Evolutionary conservation across 2,888 invertebrate genomes (phyloP), one percentile per base, ranked within the genome.

Genomic region (Parelbella ahira): DNA sequence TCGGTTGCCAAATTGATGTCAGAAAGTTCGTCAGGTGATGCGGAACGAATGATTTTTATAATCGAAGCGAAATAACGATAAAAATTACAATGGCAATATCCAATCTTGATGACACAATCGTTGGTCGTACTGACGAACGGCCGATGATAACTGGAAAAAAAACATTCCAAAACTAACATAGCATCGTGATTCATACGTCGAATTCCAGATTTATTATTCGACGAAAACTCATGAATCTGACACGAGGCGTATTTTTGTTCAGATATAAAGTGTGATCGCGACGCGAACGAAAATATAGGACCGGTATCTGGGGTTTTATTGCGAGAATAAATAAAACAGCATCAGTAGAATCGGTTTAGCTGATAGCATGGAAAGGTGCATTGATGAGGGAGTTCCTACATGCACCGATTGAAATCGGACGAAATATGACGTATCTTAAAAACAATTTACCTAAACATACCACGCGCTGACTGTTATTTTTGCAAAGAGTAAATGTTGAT

Each of bases 121-220:
- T 38, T 43, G 43, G 37, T 27, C 19, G 36, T 10, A 20, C 34
- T 41, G 42, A 46, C 45, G 33, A 7, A 42, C 18, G 38, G 20
- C 3, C 21, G 20, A 34, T 34, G 39, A 45, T 39, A 41, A 33
- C 25, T 4, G 19, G 20, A 32, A 41, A 41, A 39, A 54, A 56
- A 56, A 27, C 3, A 50, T 53, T 39, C 37, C 50, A 47, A 39
- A 44, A 53, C 59, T 56, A 56, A 58, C 59, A 56, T 60, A 51
- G 45, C 39, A 30, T 25, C 48, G 50, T 58, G 59, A 65, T 65
- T 60, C 63, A 65, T 61, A 49, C 47, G 46, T 53, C 50, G 53
- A 57, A 60, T 56, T 51, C 51, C 44, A 51, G 61, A 66, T 66
- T 66, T 66, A 64, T 66, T 60, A 53, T 60, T 58, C 55, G 56